Percentiles rank a stretch among this genome's conserved stretches.
These are phyloP conservation scores for Nomada hirtipes DNA, from an alignment of 2,888 invertebrate genomes.

Conservation along the genomic window DNA sequence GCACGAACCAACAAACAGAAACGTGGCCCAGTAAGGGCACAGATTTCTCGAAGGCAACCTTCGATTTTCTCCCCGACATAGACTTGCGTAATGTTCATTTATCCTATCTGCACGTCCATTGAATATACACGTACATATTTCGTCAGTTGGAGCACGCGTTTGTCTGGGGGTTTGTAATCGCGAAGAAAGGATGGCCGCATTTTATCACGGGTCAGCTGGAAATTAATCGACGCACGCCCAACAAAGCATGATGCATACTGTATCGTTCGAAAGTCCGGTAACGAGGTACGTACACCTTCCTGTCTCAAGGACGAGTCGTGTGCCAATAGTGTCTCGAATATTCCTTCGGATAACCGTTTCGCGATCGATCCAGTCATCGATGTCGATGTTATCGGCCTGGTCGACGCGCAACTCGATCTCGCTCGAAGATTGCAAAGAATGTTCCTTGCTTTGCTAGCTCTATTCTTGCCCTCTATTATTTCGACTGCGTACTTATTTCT, in stretches of 20 bases:
- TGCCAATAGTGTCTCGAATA: conserved; percentile 65
- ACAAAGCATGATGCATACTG: conserved; percentile 63
- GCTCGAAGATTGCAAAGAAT: background rate
- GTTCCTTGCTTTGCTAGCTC: background rate
- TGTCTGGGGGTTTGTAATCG: background rate
- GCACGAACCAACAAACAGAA: background rate
- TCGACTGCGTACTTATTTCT: background rate
- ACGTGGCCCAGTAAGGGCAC: background rate
- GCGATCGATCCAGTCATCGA: conserved; percentile 27
- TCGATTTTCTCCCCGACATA: conserved; percentile 30
- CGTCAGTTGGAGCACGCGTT: conserved; percentile 27
- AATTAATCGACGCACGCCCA: conserved; percentile 72
- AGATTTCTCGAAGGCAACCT: conserved; percentile 41
- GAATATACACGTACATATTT: conserved; percentile 24
- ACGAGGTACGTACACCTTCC: conserved; percentile 50
- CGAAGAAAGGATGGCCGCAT: conserved; percentile 52
- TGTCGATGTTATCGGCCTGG: conserved; percentile 42
- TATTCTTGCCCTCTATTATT: background rate
- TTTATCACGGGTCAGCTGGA: conserved; percentile 61
- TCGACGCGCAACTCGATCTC: conserved; percentile 4
- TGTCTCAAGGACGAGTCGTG: conserved; percentile 68
- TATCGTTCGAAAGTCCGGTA: conserved; percentile 70
- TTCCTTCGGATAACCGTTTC: conserved; percentile 33
- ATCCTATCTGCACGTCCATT: conserved; percentile 20
- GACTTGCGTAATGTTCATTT: conserved; percentile 48